Evolutionary conservation across 2,888 invertebrate species (phyloP).

Genomic region (Endotricha flammealis): DNA sequence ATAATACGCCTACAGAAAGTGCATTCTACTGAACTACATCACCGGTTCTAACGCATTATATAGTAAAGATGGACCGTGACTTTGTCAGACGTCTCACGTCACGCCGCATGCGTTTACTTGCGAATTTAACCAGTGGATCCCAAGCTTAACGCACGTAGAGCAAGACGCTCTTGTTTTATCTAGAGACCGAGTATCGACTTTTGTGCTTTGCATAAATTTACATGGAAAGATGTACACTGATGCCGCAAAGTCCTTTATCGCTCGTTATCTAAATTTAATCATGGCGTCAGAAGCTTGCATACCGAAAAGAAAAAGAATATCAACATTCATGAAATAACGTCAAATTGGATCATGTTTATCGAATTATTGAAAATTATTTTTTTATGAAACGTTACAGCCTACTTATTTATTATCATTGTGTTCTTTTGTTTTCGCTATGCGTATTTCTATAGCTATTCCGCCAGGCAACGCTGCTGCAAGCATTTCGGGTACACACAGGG

Average conservation of each 20-base stretch:
- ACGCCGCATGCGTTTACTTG: no score
- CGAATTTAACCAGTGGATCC: conserved; percentile 6
- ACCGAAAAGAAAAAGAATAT: conserved; percentile 6
- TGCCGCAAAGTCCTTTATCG: conserved; percentile 19
- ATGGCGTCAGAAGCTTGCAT: conserved; percentile 10
- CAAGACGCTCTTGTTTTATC: conserved; percentile 43
- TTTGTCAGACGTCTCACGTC: no score
- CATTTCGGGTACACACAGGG: no score
- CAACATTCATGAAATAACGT: conserved; percentile 1
- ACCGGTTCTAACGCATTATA: no score
- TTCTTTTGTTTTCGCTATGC: no score
- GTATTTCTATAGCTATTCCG: no score
- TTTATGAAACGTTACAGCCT: no score
- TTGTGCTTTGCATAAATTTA: conserved; percentile 72
- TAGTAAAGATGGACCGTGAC: no score
- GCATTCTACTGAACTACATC: no score
- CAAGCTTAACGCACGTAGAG: conserved; percentile 10
- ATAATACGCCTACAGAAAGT: no score
- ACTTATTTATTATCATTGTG: no score
- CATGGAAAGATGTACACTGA: conserved; percentile 49
- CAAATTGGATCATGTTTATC: conserved; percentile 3
- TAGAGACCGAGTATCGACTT: conserved; percentile 63
- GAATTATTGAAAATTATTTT: background rate
- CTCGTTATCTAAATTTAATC: conserved; percentile 22
- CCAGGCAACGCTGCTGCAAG: no score